Conservation (phyloP, 2,888 invertebrate genomes). For the Oscheius sp. region DNA sequence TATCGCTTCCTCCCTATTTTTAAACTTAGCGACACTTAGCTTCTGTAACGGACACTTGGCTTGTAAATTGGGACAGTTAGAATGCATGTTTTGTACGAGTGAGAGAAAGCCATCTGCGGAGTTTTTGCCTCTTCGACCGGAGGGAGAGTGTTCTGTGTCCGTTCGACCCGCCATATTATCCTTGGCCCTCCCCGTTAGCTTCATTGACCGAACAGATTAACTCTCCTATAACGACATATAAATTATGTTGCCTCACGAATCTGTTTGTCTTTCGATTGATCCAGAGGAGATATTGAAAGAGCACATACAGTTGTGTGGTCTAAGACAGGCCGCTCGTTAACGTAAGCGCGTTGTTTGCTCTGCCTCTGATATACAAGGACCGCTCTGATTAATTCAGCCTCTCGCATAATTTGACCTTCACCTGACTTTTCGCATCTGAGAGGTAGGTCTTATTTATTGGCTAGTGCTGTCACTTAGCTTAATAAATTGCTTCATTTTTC, state of each 20-base stretch:
- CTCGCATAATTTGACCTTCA: conserved; percentile 11
- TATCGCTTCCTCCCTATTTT: conserved; percentile 1
- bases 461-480: too few relatives aligned
- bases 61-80: background rate
- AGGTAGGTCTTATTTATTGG: too few relatives aligned
- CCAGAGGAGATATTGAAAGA: conserved; percentile 35
- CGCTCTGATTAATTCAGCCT: conserved; percentile 35
- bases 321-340: conserved; percentile 37
- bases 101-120: conserved; percentile 10
- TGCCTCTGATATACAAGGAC: conserved; percentile 34
- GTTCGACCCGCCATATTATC: background rate
- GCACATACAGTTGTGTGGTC: conserved; percentile 36
- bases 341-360: conserved; percentile 34
- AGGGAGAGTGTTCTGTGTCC: background rate
- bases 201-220: background rate
- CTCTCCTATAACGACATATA: background rate
- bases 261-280: conserved; percentile 30
- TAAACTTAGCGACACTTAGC: background rate
- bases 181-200: background rate
- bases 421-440: background rate
- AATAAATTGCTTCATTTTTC: background rate
- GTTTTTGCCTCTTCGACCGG: conserved; percentile 5
- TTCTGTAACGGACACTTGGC: too few relatives aligned
- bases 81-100: background rate
- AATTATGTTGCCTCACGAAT: conserved; percentile 19